These are phyloP conservation scores for Bombus vancouverensis DNA, from an alignment of 1,140 invertebrate genomes.

Conservation along the genomic window DNA sequence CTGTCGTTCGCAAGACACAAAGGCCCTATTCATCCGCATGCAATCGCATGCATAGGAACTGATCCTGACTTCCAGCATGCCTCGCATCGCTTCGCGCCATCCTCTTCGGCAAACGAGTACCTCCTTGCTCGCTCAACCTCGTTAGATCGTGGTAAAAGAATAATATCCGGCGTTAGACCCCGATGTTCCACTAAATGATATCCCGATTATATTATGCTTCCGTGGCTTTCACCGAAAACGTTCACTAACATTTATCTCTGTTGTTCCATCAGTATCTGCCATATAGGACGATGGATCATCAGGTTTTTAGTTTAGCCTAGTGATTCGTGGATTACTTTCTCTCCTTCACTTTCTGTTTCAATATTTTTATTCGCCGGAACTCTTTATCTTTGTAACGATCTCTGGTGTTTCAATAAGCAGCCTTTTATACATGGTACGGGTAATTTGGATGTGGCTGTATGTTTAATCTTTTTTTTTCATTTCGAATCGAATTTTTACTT, in stretches of 20 bases:
- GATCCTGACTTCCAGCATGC: conserved; percentile 65
- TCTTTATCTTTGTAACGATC: not conserved
- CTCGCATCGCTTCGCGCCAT: conserved; percentile 62
- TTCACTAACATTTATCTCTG: not conserved
- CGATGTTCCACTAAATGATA: conserved; percentile 34
- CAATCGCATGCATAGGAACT: conserved; percentile 67
- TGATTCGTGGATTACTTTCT: not conserved
- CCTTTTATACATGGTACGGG: not conserved
- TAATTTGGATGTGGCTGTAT: too few relatives aligned
- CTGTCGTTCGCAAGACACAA: conserved; percentile 70
- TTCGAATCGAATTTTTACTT: not conserved
- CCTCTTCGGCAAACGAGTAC: conserved; percentile 46
- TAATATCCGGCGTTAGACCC: conserved; percentile 40
- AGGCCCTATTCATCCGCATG: conserved; percentile 69
- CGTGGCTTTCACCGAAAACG: conserved; percentile 28
- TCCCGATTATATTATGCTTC: conserved; percentile 25
- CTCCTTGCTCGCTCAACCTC: conserved; percentile 56
- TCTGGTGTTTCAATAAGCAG: not conserved
- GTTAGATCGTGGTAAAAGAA: conserved; percentile 50
- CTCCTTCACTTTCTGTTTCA: not conserved
- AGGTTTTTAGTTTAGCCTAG: not conserved
- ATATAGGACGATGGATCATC: not conserved
- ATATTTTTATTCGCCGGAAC: not conserved
- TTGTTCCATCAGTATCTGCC: not conserved
- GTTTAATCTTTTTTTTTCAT: too few relatives aligned